These are phyloP conservation scores for Eudasyphora cyanicolor DNA, from an alignment of 2,888 invertebrate genomes.

Conservation along the genomic window DNA sequence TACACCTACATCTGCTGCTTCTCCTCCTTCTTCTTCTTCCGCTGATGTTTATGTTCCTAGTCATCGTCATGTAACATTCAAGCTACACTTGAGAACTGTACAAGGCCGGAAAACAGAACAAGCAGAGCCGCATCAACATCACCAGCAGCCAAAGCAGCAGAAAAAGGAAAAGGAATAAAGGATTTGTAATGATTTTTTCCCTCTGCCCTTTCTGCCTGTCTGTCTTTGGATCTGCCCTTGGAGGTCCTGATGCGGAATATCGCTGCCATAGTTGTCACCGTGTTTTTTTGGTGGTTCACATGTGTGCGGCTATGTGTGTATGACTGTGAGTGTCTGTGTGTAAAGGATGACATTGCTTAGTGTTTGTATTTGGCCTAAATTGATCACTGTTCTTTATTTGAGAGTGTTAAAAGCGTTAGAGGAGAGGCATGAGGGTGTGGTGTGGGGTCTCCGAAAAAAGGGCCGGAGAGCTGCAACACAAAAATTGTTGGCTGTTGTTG, in stretches of 20 bases:
- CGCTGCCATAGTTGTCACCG: neutral
- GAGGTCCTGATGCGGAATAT: neutral
- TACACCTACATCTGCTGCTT: no score
- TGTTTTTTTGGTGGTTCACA: neutral
- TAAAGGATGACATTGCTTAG: constrained; percentile 36
- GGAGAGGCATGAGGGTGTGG: neutral
- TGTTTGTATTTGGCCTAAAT: constrained; percentile 52
- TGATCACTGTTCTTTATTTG: constrained; percentile 37
- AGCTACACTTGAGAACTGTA: constrained; percentile 33
- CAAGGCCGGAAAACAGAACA: constrained; percentile 32
- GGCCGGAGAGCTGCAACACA: constrained; percentile 23
- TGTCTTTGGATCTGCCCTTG: neutral
- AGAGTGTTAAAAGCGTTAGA: neutral
- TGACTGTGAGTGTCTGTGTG: neutral
- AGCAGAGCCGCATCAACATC: no score
- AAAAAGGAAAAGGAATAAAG: constrained; percentile 39
- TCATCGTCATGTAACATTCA: constrained; percentile 26
- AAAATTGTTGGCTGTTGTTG: constrained; percentile 20
- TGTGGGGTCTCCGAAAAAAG: neutral
- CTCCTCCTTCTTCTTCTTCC: neutral
- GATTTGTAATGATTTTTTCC: constrained; percentile 45
- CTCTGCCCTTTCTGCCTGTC: neutral
- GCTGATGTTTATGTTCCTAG: neutral
- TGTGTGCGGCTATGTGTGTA: neutral
- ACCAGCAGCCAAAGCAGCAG: constrained; percentile 1